Base-by-base conservation (phyloP, 2,797 vertebrate genomes). In the Enteromius fasciolatus region DNA sequence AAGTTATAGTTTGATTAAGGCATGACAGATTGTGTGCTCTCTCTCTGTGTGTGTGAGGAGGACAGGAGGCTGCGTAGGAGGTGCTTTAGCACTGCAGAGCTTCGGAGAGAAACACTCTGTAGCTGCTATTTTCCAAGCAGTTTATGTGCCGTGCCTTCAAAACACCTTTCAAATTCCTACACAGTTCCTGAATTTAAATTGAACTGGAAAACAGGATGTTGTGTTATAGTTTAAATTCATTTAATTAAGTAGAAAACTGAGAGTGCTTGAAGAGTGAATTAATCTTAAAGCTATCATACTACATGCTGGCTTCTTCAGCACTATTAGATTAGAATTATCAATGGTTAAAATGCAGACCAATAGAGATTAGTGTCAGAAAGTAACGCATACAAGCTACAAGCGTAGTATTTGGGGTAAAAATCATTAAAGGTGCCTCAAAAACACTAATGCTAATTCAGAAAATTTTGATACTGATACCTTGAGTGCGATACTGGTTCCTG, bases 31-130 rank as follows among this genome's bases (percentile, higher is more conserved):
- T 31, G 57, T 82, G 10, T 63, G 36, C 44, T 69, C 14, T 76
- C n/a, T 85, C n/a, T 85, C 33, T 31, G 59, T 36, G 33, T n/a
- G 25, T 3, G n/a, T 59, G 69, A 74, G 69, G 69, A 70, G 31
- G 23, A 54, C 28, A 72, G 73, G 59, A 80, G 50, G 20, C 64
- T 81, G 64, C 20, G 84, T 80, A 44, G 70, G 50, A 33, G 73
- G 73, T 76, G 33, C 33, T 76, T 59, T 50, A 59, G 52, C 52
- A 20, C 72, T 54, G 72, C 72, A 54, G 52, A 54, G 33, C 50
- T 66, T 39, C 54, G 15, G 3, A 54, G 31, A 66, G 11, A 25
- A 57, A 57, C 18, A 23, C 20, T 75, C 31, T 66, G 63, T 5
- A 57, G 33, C 14, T 59, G 33, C n/a, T 31, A 33, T 28, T 74